Evolutionary conservation across 2,888 invertebrate genomes (phyloP).

Genomic region (Uropetala carovei): DNA sequence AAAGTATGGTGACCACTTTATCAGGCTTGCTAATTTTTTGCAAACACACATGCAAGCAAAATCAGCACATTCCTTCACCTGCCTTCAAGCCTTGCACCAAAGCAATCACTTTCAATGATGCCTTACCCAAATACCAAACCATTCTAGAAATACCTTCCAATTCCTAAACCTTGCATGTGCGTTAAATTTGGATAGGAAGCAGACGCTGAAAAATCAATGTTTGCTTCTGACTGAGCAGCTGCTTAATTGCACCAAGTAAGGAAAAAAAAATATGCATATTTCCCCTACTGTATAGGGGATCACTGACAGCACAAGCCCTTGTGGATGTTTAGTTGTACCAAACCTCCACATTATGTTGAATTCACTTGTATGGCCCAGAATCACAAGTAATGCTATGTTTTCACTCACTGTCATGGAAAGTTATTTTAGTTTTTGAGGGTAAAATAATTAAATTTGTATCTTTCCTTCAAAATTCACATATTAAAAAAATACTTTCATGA

Average conservation of each 20-base stretch:
- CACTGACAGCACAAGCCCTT: slow-evolving; percentile 57
- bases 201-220: slow-evolving; percentile 57
- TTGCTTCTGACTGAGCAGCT: slow-evolving; percentile 60
- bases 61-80: slow-evolving; percentile 60
- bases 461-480: neutral
- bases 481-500: no score
- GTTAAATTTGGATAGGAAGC: slow-evolving; percentile 51
- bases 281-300: slow-evolving; percentile 45
- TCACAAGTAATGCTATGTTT: slow-evolving; percentile 56
- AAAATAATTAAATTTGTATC: neutral
- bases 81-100: slow-evolving; percentile 60
- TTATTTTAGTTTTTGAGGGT: neutral
- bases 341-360: slow-evolving; percentile 15
- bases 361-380: slow-evolving; percentile 51
- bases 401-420: slow-evolving; percentile 50
- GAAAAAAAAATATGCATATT: slow-evolving; percentile 40
- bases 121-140: slow-evolving; percentile 19
- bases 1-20: slow-evolving; percentile 49
- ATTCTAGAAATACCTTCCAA: slow-evolving; percentile 25
- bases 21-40: slow-evolving; percentile 60
- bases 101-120: slow-evolving; percentile 51
- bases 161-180: slow-evolving; percentile 56
- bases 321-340: slow-evolving; percentile 43
- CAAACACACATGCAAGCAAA: slow-evolving; percentile 62
- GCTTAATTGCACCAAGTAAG: slow-evolving; percentile 62